phyloP scores from a whole-genome alignment of 2,113 vertebrate species.

The Pelecanus crispus region DNA sequence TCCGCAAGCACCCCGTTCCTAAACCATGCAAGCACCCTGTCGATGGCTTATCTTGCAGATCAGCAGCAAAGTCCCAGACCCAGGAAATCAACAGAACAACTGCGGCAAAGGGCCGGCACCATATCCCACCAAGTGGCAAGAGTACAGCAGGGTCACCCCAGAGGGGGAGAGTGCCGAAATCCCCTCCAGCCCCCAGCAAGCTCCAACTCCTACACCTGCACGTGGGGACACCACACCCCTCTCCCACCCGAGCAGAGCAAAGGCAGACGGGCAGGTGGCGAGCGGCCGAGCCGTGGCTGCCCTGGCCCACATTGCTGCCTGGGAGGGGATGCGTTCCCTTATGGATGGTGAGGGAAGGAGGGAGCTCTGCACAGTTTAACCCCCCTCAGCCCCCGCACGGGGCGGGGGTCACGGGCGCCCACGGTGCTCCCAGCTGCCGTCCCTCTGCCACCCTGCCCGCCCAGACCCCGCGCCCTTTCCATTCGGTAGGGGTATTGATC shows the following conservation, averaged over 20 bases:
- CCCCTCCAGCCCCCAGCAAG: background rate
- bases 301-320: background rate
- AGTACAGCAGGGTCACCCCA: background rate
- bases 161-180: accelerated
- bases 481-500: slow-evolving; percentile 80
- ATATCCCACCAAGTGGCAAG: accelerated
- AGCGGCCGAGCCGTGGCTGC: background rate
- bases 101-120: too few relatives aligned
- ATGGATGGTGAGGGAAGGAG: background rate
- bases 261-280: background rate
- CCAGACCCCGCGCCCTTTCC: slow-evolving; percentile 70
- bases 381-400: background rate
- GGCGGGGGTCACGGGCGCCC: slow-evolving; percentile 60
- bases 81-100: accelerated
- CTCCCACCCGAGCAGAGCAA: background rate
- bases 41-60: accelerated
- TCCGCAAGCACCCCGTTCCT: accelerated
- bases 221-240: accelerated
- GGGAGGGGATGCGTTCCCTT: background rate
- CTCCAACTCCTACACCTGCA: background rate
- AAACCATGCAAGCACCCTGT: accelerated
- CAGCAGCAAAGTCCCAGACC: background rate
- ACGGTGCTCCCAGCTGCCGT: slow-evolving; percentile 67
- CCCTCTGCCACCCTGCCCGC: slow-evolving; percentile 53
- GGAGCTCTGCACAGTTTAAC: slow-evolving; percentile 23